phyloP scores from a whole-genome alignment of 2,888 invertebrate species.

The Microctonus brassicae region DNA sequence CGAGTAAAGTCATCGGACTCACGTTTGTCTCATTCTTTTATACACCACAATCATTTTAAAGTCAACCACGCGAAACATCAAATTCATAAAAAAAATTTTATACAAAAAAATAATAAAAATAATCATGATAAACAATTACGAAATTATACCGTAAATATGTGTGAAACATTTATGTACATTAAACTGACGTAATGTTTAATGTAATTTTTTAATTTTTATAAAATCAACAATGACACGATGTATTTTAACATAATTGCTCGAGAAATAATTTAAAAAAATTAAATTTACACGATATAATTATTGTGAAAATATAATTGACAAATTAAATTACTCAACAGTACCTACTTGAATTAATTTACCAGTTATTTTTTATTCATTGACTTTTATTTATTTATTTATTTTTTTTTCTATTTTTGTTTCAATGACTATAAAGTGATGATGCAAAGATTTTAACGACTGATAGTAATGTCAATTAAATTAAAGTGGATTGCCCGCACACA shows the following conservation, averaged over 20 bases:
- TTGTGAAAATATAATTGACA: background rate
- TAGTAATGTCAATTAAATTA: constrained; percentile 16
- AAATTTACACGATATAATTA: background rate
- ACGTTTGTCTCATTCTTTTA: background rate
- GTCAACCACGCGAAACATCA: background rate
- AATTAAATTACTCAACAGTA: background rate
- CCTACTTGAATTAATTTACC: background rate
- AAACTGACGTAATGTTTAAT: background rate
- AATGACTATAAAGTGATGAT: background rate
- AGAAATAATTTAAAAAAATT: background rate
- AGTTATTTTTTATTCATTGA: background rate
- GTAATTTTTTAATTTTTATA: background rate
- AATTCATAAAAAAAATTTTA: too few species aligned
- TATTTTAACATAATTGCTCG: background rate
- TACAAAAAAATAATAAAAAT: too few species aligned
- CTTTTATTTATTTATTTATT: background rate
- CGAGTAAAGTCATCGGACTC: constrained; percentile 39
- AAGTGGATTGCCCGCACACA: constrained; percentile 10
- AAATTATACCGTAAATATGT: background rate
- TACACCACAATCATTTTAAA: background rate
- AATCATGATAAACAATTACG: background rate
- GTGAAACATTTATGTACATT: background rate
- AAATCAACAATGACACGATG: background rate
- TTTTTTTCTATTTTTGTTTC: background rate
- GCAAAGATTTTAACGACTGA: background rate